These are phyloP conservation scores for Varroa destructor DNA, from an alignment of 1,140 invertebrate genomes.

Conservation along the genomic window DNA sequence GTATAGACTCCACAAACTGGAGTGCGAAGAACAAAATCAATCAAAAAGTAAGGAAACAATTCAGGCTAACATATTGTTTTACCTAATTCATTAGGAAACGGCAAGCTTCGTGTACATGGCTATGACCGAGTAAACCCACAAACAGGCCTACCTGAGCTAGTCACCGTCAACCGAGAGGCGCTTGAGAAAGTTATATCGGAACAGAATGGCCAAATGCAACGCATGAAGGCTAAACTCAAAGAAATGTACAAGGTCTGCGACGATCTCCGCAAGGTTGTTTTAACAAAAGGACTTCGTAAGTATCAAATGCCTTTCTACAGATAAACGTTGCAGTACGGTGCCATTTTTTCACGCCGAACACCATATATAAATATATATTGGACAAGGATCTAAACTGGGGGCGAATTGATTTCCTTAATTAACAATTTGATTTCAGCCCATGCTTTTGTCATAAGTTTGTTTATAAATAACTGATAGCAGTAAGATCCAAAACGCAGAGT, in stretches of 20 bases:
- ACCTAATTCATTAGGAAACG: background rate
- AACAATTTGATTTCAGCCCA: no score
- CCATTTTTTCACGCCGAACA: background rate
- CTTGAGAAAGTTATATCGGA: conserved; percentile 22
- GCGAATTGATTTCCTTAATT: no score
- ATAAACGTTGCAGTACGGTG: background rate
- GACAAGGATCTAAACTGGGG: no score
- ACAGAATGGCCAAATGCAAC: background rate
- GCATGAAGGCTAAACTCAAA: conserved; percentile 8
- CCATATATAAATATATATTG: background rate
- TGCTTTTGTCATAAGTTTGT: no score
- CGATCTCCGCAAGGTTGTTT: conserved; percentile 22
- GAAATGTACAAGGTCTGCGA: conserved; percentile 27
- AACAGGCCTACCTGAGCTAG: conserved; percentile 23
- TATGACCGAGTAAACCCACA: background rate
- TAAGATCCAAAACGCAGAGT: no score
- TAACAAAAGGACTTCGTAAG: conserved; percentile 21
- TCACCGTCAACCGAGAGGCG: conserved; percentile 3
- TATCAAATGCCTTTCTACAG: background rate
- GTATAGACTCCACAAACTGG: no score
- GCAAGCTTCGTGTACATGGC: conserved; percentile 23
- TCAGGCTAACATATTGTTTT: no score
- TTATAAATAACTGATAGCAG: no score
- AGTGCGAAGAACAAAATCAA: no score
- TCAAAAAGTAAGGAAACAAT: no score